These are phyloP conservation scores for Percopsis transmontana DNA, from an alignment of 2,113 vertebrate genomes.

Conservation along the genomic window DNA sequence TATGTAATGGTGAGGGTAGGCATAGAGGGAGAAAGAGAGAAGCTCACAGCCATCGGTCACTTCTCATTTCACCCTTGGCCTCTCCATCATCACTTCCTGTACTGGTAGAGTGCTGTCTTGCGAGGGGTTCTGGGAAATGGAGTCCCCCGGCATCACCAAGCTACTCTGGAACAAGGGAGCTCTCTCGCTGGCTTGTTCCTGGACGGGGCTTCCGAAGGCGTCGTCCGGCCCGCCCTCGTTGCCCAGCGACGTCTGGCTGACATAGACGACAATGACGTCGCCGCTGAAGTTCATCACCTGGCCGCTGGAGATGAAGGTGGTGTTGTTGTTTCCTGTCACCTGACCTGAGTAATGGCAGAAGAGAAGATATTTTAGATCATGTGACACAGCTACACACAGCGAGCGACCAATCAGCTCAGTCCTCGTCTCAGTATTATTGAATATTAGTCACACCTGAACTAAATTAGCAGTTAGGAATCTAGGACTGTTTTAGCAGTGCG, in stretches of 20 bases:
- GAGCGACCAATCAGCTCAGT: no score
- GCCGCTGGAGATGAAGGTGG: slow-evolving; percentile 96
- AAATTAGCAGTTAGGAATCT: no score
- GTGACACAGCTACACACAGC: not conserved
- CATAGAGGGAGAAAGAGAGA: not conserved
- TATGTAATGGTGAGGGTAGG: not conserved
- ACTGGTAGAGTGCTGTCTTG: slow-evolving; percentile 63
- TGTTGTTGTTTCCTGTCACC: slow-evolving; percentile 94
- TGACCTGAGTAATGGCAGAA: slow-evolving; percentile 77
- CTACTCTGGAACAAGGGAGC: slow-evolving; percentile 74
- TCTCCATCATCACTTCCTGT: slow-evolving; percentile 61
- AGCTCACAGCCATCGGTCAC: not conserved
- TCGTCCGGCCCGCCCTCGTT: slow-evolving; percentile 71
- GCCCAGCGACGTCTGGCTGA: slow-evolving; percentile 88
- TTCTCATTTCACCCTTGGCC: slow-evolving; percentile 52
- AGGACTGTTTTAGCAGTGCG: no score
- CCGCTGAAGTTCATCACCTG: slow-evolving; percentile 99
- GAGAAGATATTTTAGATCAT: not conserved
- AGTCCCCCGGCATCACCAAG: slow-evolving; percentile 63
- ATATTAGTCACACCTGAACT: no score
- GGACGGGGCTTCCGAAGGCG: slow-evolving; percentile 84
- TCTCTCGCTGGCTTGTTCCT: slow-evolving; percentile 86
- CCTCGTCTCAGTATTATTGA: no score
- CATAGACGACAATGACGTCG: slow-evolving; percentile 93
- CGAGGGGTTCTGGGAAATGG: slow-evolving; percentile 17